Percentiles rank a stretch among this genome's conserved stretches.
Evolutionary conservation across 2,797 vertebrate species (phyloP).

Genomic region (Sebastes nivosus): DNA sequence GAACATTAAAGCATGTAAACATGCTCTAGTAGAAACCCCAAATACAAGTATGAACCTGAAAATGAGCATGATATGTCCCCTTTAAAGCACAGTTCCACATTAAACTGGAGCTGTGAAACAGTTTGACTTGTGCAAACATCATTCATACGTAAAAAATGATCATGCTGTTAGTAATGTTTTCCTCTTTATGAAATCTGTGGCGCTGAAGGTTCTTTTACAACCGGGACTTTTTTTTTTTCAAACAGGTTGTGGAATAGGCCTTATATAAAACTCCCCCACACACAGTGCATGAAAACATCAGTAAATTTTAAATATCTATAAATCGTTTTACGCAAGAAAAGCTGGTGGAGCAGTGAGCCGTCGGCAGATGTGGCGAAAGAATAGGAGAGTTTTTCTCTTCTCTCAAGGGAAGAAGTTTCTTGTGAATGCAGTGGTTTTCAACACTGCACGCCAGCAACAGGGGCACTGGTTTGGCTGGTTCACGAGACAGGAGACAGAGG

Average conservation of each 20-base stretch:
- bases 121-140: constrained; percentile 63
- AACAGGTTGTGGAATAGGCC: constrained; percentile 74
- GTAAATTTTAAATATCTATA: constrained; percentile 89
- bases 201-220: constrained; percentile 70
- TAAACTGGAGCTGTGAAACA: constrained; percentile 52
- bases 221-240: constrained; percentile 41
- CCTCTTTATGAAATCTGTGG: constrained; percentile 76
- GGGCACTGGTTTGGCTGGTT: constrained; percentile 49
- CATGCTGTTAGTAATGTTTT: constrained; percentile 58
- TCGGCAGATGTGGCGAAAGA: constrained; percentile 87
- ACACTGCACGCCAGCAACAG: constrained; percentile 72
- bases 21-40: background rate
- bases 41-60: background rate
- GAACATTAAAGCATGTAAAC: background rate
- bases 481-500: constrained; percentile 33
- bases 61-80: background rate
- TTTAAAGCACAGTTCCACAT: constrained; percentile 44
- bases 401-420: constrained; percentile 85
- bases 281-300: constrained; percentile 87
- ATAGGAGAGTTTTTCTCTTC: constrained; percentile 85
- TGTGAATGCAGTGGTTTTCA: constrained; percentile 89
- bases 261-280: constrained; percentile 78
- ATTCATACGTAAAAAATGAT: constrained; percentile 42
- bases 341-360: constrained; percentile 84
- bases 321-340: constrained; percentile 89